A percentile compares a stretch with the other conserved stretches of the same genome.
Evolutionary conservation across 2,113 vertebrate genomes (phyloP).

Genomic region (Pantherophis guttatus): DNA sequence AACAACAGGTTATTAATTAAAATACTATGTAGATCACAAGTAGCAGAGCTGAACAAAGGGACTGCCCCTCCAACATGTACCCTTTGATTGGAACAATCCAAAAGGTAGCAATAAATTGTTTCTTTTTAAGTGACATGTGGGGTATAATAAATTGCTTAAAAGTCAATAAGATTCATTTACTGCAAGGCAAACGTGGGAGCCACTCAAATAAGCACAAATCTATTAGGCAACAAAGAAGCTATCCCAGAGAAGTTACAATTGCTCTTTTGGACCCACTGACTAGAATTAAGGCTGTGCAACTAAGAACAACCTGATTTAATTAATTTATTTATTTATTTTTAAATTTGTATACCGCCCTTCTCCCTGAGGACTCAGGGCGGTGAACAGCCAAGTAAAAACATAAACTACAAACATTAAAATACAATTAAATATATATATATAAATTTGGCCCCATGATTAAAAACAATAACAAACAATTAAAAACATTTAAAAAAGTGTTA

Average conservation of each 20-base stretch:
- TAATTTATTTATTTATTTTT: no score
- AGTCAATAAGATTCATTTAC: not conserved
- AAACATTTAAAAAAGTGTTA: no score
- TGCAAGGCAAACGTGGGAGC: not conserved
- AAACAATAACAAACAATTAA: no score
- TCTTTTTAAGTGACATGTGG: not conserved
- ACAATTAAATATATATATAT: no score
- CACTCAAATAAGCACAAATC: not conserved
- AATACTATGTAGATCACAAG: not conserved
- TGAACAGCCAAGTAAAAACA: no score
- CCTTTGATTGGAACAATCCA: not conserved
- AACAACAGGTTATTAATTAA: not conserved
- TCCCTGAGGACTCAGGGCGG: no score
- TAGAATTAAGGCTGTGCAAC: not conserved
- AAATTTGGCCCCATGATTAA: no score
- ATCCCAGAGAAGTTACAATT: not conserved
- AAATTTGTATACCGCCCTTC: no score
- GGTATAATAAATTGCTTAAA: not conserved
- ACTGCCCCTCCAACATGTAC: not conserved
- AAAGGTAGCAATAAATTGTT: not conserved
- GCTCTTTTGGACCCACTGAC: not conserved
- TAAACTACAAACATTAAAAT: no score
- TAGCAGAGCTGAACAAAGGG: not conserved
- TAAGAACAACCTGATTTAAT: not conserved
- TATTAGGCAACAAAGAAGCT: not conserved